Conservation (phyloP, 2,797 vertebrate genomes). For the Spinus olivaceus region DNA sequence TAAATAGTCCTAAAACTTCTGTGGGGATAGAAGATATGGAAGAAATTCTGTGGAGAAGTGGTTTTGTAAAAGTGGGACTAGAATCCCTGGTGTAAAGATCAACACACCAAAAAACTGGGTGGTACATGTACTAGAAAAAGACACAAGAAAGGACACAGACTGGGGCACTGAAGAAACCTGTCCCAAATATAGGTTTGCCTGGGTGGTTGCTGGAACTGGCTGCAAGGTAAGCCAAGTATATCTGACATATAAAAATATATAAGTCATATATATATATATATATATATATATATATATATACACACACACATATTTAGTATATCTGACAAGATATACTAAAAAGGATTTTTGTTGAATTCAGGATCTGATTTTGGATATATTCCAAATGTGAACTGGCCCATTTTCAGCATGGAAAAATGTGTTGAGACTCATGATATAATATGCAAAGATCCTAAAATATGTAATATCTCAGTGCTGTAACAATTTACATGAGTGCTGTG, state of each 20-base stretch:
- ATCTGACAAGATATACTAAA: neutral
- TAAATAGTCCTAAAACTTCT: neutral
- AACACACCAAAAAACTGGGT: neutral
- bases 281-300: neutral
- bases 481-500: neutral
- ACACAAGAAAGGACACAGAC: neutral
- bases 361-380: neutral
- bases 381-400: neutral
- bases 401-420: neutral
- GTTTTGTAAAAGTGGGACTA: neutral
- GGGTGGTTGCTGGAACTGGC: neutral
- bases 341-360: neutral
- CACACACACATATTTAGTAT: neutral
- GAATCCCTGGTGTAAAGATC: neutral
- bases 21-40: neutral
- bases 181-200: neutral
- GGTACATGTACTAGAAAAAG: fast-evolving
- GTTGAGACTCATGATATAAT: neutral
- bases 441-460: neutral
- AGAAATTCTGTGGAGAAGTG: neutral
- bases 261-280: neutral
- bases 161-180: neutral
- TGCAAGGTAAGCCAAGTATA: neutral
- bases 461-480: neutral
- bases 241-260: neutral